These are phyloP conservation scores for Malurus elegans DNA, from an alignment of 2,113 vertebrate species.

Conservation along the genomic window DNA sequence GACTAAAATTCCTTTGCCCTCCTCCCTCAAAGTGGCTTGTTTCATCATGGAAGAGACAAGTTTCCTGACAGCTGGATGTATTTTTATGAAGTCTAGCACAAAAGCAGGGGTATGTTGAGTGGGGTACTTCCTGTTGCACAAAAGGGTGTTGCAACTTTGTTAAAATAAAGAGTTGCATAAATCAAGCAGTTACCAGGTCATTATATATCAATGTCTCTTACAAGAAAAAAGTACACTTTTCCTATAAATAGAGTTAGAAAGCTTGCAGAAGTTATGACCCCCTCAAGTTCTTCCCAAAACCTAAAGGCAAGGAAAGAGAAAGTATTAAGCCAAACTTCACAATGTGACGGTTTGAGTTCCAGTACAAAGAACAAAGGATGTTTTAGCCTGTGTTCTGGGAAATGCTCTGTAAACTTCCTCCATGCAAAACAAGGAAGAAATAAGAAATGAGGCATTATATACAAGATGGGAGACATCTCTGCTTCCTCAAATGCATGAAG, in stretches of 20 bases:
- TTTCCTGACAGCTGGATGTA: neutral
- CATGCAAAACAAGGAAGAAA: neutral
- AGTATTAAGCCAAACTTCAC: neutral
- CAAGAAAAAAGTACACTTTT: neutral
- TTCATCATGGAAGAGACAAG: neutral
- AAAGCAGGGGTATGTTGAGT: neutral
- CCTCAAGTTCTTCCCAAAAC: neutral
- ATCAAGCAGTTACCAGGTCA: neutral
- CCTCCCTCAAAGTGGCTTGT: neutral
- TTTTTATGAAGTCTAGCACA: neutral
- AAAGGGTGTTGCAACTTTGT: neutral
- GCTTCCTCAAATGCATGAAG: neutral
- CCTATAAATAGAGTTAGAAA: neutral
- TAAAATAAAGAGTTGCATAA: slow-evolving; percentile 10
- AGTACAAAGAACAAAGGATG: neutral
- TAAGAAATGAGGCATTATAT: neutral
- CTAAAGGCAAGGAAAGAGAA: neutral
- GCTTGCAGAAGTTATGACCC: neutral
- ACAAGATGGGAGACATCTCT: neutral
- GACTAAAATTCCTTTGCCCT: neutral
- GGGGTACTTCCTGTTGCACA: neutral
- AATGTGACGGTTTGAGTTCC: neutral
- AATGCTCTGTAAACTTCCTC: neutral
- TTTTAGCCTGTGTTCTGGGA: neutral
- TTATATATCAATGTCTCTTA: neutral